Conservation (phyloP, 92 coral and sea anemone species). For the Porites divaricata region DNA sequence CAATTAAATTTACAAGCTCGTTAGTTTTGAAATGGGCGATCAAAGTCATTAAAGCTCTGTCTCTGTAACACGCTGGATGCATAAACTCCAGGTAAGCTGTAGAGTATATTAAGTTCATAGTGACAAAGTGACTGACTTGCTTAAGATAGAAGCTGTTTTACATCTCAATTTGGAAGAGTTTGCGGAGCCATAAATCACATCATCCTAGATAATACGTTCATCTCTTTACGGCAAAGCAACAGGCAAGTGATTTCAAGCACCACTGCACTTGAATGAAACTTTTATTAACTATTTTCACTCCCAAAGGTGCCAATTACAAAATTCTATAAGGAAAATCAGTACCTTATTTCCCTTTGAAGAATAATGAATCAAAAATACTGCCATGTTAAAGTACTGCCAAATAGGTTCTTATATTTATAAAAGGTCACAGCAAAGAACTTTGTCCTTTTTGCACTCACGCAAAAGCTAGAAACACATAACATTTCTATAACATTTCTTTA, state of each 20-base stretch:
- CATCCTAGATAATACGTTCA: not conserved
- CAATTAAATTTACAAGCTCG: not conserved
- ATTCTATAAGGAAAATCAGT: no score
- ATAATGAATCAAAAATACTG: no score
- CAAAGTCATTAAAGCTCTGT: not conserved
- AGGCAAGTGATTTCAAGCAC: not conserved
- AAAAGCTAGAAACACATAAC: no score
- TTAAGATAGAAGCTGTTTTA: not conserved
- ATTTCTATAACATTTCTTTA: no score
- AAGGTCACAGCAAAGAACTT: no score
- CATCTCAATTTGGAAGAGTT: not conserved
- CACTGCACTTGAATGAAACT: not conserved
- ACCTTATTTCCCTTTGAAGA: no score
- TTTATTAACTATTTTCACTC: no score
- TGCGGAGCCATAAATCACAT: not conserved
- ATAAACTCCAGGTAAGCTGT: not conserved
- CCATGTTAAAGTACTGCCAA: no score
- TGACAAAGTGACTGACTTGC: no score
- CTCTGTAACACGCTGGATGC: not conserved
- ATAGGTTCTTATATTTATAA: no score
- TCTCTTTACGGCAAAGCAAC: not conserved
- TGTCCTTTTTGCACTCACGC: no score
- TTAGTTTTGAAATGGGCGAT: not conserved
- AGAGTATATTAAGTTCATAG: not conserved
- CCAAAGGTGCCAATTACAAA: no score